phyloP scores from a whole-genome alignment of 2,797 vertebrate species.

The Danionella dracula region DNA sequence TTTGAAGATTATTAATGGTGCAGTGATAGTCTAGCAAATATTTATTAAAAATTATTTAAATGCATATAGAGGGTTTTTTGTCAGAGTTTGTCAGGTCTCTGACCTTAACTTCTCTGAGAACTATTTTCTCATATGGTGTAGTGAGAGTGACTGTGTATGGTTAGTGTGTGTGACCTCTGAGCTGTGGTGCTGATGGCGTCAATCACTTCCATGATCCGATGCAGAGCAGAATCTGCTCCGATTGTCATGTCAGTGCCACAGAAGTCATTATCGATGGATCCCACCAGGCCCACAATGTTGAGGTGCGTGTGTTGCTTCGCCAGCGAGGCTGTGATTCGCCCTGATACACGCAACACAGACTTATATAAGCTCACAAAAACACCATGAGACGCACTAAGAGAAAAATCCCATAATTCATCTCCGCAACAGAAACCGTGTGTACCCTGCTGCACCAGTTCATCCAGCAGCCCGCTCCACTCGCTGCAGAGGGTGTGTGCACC shows the following conservation, averaged over 20 bases:
- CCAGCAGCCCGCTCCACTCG: conserved; percentile 86
- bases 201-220: conserved; percentile 91
- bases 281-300: conserved; percentile 91
- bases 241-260: conserved; percentile 98
- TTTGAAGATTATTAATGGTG: no score
- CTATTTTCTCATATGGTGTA: no score
- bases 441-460: conserved; percentile 81
- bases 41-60: no score
- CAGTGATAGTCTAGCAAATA: no score
- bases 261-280: conserved; percentile 97
- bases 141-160: background rate
- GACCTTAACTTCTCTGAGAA: no score
- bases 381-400: no score
- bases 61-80: no score
- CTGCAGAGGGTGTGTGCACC: conserved; percentile 89
- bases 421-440: no score
- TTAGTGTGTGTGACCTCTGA: conserved; percentile 70
- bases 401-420: no score
- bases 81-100: no score
- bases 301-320: conserved; percentile 73
- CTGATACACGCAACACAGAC: conserved; percentile 56
- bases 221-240: conserved; percentile 87
- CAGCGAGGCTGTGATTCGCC: conserved; percentile 77
- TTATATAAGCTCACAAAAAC: background rate
- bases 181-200: conserved; percentile 92